Base-by-base conservation (phyloP, 2,113 vertebrate species). In the Barnardius zonarius region DNA sequence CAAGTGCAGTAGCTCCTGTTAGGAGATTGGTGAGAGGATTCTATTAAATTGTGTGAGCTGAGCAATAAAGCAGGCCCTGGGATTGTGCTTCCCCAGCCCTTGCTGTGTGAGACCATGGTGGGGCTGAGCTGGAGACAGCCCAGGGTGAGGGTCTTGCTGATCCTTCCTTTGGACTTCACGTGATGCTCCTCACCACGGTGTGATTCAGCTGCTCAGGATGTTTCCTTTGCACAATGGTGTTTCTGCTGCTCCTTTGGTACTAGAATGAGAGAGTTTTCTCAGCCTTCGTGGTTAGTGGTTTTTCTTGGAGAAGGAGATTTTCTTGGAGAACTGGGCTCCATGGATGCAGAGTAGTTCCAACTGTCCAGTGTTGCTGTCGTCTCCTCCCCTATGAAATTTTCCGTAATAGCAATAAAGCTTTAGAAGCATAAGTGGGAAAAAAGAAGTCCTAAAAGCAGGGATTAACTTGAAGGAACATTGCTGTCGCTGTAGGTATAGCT, bases 311-410 rank as follows among this genome's bases (percentile, higher is more conserved):
- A 46, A 35, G n/a, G 55, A 59, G 55, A 14, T 59, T 59, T 59
- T n/a, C 33, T 0, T 0, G 48, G 12, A 25, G 37, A 12, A 55
- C 64, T 68, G 5, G 44, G 61, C 44, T 78, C 17, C 0, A 5
- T 17, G 13, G 30, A 5, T 0, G 1, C 41, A 13, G 43, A 57
- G n/a, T 28, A 23, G 63, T 25, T 39, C 49, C 39, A 17, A 54
- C 46, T 43, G 48, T 11, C 41, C 22, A 1, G 4, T 4, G 3
- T 17, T 31, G 48, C 73, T 33, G 67, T 59, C 30, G 17, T 66
- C 46, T 61, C 59, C 24, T 57, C 27, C 48, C 1, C 35, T 16
- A 66, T 7, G 35, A 43, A 9, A 18, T 11, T 33, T 61, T 75
- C 61, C 35, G 39, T 61, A 2, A 4, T 0, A 44, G n/a, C 39